Evolutionary conservation across 2,888 invertebrate genomes (phyloP).

Genomic region (Idaea biselata): DNA sequence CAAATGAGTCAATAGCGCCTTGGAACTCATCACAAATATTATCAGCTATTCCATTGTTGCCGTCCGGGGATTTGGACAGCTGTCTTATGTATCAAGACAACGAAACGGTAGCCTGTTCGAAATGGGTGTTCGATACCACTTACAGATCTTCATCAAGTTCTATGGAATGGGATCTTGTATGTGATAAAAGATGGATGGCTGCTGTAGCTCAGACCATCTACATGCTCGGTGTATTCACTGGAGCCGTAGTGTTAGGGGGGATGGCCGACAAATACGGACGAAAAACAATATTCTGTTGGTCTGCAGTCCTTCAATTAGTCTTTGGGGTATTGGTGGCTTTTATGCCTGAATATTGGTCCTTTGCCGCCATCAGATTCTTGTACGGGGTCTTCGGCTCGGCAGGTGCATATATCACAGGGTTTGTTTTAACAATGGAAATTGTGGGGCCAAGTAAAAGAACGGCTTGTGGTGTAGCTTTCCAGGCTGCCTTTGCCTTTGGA

Average conservation of each 20-base stretch:
- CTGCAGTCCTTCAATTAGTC: slow-evolving; percentile 86
- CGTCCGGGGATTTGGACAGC: slow-evolving; percentile 78
- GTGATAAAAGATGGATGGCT: slow-evolving; percentile 89
- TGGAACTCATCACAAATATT: slow-evolving; percentile 81
- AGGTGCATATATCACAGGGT: slow-evolving; percentile 86
- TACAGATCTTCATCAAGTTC: slow-evolving; percentile 87
- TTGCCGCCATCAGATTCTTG: slow-evolving; percentile 84
- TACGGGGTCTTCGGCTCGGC: slow-evolving; percentile 92
- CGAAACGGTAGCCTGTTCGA: slow-evolving; percentile 54
- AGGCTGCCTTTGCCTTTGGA: slow-evolving; percentile 88
- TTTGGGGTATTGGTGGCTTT: slow-evolving; percentile 88
- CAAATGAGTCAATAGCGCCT: slow-evolving; percentile 69
- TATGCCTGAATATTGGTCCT: slow-evolving; percentile 87
- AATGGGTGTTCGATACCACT: slow-evolving; percentile 87
- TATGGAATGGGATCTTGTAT: slow-evolving; percentile 92
- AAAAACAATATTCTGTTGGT: slow-evolving; percentile 90
- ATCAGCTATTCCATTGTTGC: slow-evolving; percentile 79
- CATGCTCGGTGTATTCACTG: slow-evolving; percentile 93
- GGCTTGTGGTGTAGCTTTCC: slow-evolving; percentile 89
- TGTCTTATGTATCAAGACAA: slow-evolving; percentile 80
- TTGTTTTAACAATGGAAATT: slow-evolving; percentile 89
- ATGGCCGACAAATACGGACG: slow-evolving; percentile 92
- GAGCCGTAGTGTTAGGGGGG: slow-evolving; percentile 89
- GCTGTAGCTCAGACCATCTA: slow-evolving; percentile 88
- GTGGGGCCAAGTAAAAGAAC: slow-evolving; percentile 90